Percentiles rank a stretch among this genome's conserved stretches.
These are phyloP conservation scores for Sebastes itinus DNA, from an alignment of 2,797 vertebrate genomes.

Conservation along the genomic window DNA sequence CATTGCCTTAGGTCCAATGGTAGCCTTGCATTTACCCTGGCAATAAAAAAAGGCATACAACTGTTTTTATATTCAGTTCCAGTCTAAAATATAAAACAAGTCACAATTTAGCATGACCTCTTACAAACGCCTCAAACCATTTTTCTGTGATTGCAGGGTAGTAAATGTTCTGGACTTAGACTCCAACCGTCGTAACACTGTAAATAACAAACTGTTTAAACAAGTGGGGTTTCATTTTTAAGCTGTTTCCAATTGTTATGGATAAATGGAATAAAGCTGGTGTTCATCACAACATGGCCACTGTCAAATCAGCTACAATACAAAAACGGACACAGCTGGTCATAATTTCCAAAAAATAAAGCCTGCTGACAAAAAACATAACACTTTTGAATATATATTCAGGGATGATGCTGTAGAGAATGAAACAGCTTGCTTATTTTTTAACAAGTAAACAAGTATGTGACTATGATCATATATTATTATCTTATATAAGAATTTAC, in stretches of 20 bases:
- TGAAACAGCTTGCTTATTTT: background rate
- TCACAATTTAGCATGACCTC: constrained; percentile 24
- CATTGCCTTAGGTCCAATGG: constrained; percentile 48
- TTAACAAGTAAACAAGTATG: background rate
- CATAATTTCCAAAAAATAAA: background rate
- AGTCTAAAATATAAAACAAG: constrained; percentile 36
- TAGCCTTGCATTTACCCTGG: constrained; percentile 52
- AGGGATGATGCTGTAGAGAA: background rate
- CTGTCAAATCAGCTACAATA: background rate
- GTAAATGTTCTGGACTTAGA: constrained; percentile 17
- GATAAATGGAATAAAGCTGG: background rate
- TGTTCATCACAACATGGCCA: background rate
- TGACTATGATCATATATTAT: background rate
- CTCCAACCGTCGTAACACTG: background rate
- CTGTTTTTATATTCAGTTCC: constrained; percentile 37
- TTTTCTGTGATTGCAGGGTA: constrained; percentile 8
- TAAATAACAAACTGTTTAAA: background rate
- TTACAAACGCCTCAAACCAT: constrained; percentile 24
- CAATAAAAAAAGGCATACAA: constrained; percentile 27
- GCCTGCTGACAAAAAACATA: background rate
- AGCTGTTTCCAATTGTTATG: background rate
- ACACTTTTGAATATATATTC: background rate
- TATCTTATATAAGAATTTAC: background rate
- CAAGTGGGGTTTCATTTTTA: background rate
- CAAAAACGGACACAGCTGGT: background rate